These are phyloP conservation scores for Turnix velox DNA, from an alignment of 2,113 vertebrate species.

Conservation along the genomic window DNA sequence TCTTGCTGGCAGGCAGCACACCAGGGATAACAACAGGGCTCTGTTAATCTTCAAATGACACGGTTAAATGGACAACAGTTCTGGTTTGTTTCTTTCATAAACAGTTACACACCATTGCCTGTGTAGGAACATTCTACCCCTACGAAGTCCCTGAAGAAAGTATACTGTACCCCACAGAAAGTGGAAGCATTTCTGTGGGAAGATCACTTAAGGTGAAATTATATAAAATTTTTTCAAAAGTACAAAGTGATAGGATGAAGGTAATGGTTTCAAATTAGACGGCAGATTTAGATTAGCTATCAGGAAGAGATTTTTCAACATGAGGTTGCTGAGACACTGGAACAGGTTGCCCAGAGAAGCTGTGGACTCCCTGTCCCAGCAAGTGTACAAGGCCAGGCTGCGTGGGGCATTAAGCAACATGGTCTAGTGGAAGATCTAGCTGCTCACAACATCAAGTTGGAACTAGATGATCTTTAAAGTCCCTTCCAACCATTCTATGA, in stretches of 20 bases:
- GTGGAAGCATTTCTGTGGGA: neutral
- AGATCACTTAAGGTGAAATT: neutral
- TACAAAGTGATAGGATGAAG: neutral
- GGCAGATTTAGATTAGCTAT: neutral
- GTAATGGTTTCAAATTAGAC: neutral
- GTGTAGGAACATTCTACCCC: neutral
- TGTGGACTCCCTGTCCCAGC: neutral
- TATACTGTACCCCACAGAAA: neutral
- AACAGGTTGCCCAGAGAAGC: neutral
- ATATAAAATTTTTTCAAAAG: neutral
- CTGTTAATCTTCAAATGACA: neutral
- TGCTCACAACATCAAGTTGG: neutral
- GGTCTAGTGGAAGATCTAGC: neutral
- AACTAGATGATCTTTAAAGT: neutral
- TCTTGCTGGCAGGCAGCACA: neutral
- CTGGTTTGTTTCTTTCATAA: neutral
- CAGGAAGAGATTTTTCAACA: neutral
- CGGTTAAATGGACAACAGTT: accelerated
- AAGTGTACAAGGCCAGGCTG: neutral
- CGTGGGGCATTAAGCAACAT: neutral
- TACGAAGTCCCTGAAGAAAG: neutral
- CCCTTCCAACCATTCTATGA: neutral
- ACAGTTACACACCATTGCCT: neutral
- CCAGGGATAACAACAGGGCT: neutral
- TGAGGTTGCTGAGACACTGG: neutral